Evolutionary conservation across 2,888 invertebrate genomes (phyloP).

Genomic region (Spodoptera picta): DNA sequence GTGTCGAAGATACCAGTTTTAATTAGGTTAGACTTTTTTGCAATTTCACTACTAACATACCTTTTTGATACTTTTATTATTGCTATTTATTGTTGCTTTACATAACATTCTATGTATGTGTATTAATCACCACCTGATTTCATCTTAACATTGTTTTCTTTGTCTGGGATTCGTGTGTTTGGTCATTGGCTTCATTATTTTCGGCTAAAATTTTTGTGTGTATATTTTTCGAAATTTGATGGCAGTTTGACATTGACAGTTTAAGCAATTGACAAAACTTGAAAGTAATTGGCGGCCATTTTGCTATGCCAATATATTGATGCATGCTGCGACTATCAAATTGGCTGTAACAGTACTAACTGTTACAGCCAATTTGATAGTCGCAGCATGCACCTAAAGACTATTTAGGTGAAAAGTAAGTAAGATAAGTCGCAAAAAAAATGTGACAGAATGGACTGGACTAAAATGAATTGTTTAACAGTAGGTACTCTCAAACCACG

Average conservation of each 20-base stretch:
- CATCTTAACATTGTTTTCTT: conserved; percentile 18
- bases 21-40: conserved; percentile 50
- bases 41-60: conserved; percentile 37
- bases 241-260: too few species aligned
- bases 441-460: too few species aligned
- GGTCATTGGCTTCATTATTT: conserved; percentile 2
- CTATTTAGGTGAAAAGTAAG: too few species aligned
- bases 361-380: too few species aligned
- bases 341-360: too few species aligned
- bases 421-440: too few species aligned
- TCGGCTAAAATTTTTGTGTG: not conserved
- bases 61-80: conserved; percentile 25
- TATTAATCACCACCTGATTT: conserved; percentile 26
- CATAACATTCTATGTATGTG: conserved; percentile 42
- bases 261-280: too few species aligned
- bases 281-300: too few species aligned
- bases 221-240: too few species aligned
- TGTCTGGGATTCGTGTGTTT: conserved; percentile 42
- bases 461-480: not conserved
- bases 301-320: too few species aligned
- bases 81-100: conserved; percentile 44
- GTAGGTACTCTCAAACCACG: conserved; percentile 18
- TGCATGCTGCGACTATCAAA: too few species aligned
- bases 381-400: too few species aligned
- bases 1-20: conserved; percentile 28